phyloP scores from a whole-genome alignment of 2,888 invertebrate species.

The Smittia sp. region DNA sequence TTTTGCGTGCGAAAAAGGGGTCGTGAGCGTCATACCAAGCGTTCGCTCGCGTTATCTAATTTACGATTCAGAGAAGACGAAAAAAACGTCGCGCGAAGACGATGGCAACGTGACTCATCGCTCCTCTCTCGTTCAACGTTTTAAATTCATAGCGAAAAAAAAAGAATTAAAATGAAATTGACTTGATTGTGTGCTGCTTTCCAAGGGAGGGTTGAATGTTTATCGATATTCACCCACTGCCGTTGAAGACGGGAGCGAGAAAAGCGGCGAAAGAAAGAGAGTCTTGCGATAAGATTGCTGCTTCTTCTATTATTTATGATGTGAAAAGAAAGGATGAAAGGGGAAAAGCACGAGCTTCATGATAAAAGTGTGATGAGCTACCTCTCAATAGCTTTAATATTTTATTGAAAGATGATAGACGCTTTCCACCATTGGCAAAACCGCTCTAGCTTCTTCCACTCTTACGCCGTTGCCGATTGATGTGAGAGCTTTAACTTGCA shows the following conservation, averaged over 20 bases:
- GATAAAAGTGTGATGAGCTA: slow-evolving; percentile 16
- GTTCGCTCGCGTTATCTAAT: slow-evolving; percentile 29
- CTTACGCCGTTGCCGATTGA: not conserved
- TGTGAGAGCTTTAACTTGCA: slow-evolving; percentile 13
- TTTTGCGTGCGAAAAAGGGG: slow-evolving; percentile 16
- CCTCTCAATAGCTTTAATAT: slow-evolving; percentile 24
- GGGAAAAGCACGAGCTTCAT: slow-evolving; percentile 7
- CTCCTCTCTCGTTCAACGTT: not conserved
- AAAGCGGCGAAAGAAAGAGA: not conserved
- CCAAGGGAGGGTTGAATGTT: not conserved
- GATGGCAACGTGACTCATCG: slow-evolving; percentile 29
- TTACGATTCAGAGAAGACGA: slow-evolving; percentile 17
- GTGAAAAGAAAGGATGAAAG: not conserved
- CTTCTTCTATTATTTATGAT: slow-evolving; percentile 5
- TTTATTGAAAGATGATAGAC: slow-evolving; percentile 9
- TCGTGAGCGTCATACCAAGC: slow-evolving; percentile 23
- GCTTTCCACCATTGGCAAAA: not conserved
- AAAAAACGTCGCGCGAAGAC: not conserved
- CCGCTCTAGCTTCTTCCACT: not conserved
- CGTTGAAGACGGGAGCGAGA: not conserved
- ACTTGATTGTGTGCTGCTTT: slow-evolving; percentile 23
- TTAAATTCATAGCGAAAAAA: slow-evolving; percentile 10
- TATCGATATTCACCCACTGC: not conserved
- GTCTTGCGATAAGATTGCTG: slow-evolving; percentile 18
- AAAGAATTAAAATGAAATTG: slow-evolving; percentile 30